These are phyloP conservation scores for Catharus ustulatus DNA, from an alignment of 2,797 vertebrate genomes.

Conservation along the genomic window DNA sequence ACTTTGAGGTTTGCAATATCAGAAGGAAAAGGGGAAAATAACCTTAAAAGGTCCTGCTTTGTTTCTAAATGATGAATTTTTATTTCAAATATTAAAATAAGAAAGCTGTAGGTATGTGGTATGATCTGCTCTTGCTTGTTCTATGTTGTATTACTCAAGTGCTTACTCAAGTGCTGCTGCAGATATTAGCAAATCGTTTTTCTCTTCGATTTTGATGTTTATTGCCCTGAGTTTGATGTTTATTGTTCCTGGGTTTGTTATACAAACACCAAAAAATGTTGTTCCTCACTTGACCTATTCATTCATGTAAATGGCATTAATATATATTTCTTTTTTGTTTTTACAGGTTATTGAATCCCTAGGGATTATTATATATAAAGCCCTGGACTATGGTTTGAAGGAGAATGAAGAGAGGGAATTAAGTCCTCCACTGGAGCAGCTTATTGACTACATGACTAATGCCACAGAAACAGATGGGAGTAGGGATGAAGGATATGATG, in stretches of 20 bases:
- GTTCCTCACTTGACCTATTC: not conserved
- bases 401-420: slow-evolving; percentile 96
- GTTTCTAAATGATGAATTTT: not conserved
- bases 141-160: not conserved
- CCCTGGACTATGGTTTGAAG: slow-evolving; percentile 96
- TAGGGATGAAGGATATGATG: slow-evolving; percentile 93
- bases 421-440: slow-evolving; percentile 92
- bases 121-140: not conserved
- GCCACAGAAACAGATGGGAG: slow-evolving; percentile 82
- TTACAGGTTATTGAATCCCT: slow-evolving; percentile 91
- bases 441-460: slow-evolving; percentile 97
- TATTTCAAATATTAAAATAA: not conserved
- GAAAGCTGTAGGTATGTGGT: not conserved
- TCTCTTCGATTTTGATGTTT: not conserved
- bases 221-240: not conserved
- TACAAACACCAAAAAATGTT: not conserved
- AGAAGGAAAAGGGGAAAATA: not conserved
- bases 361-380: slow-evolving; percentile 98
- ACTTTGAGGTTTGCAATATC: not conserved
- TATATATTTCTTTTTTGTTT: not conserved
- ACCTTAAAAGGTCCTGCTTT: not conserved
- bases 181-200: not conserved
- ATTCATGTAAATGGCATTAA: not conserved
- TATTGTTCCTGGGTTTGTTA: not conserved
- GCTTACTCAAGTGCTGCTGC: not conserved